Evolutionary conservation across 2,113 vertebrate species (phyloP).

Genomic region (Carassius carassius): DNA sequence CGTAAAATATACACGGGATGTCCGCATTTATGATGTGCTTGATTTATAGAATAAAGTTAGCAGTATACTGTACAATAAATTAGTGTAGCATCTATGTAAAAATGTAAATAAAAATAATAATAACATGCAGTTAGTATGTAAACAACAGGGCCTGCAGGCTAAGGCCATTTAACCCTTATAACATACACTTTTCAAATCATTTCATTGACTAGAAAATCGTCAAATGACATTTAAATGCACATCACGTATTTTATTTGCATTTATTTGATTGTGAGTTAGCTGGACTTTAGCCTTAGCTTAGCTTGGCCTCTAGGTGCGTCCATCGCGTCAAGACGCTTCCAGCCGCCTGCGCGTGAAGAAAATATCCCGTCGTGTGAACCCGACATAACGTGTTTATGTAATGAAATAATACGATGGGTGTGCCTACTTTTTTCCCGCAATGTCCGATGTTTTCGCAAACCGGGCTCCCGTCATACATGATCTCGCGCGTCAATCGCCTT

Average conservation of each 20-base stretch:
- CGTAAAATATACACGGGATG: not conserved
- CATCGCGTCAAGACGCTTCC: not conserved
- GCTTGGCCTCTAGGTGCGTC: conserved; percentile 19
- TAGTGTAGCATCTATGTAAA: too few relatives aligned
- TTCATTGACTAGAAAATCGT: not conserved
- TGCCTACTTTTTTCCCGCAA: conserved; percentile 25
- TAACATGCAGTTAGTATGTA: not conserved
- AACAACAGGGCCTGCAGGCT: not conserved
- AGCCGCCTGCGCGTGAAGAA: not conserved
- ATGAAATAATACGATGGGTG: not conserved
- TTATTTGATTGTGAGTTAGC: conserved; percentile 15
- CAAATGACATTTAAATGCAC: not conserved
- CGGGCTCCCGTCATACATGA: not conserved
- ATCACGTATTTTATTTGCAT: not conserved
- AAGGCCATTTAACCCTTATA: not conserved
- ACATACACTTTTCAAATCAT: not conserved
- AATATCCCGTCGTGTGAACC: not conserved
- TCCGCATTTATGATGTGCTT: not conserved
- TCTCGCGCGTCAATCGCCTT: conserved; percentile 10
- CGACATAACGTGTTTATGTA: not conserved
- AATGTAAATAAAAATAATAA: too few relatives aligned
- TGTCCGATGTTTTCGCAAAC: conserved; percentile 22
- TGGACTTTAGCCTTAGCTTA: conserved; percentile 18
- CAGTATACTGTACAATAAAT: not conserved
- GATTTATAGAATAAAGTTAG: not conserved